Evolutionary conservation across 2,113 vertebrate genomes (phyloP), one percentile per base, ranked within the genome.

Genomic region (Zingel zingel): DNA sequence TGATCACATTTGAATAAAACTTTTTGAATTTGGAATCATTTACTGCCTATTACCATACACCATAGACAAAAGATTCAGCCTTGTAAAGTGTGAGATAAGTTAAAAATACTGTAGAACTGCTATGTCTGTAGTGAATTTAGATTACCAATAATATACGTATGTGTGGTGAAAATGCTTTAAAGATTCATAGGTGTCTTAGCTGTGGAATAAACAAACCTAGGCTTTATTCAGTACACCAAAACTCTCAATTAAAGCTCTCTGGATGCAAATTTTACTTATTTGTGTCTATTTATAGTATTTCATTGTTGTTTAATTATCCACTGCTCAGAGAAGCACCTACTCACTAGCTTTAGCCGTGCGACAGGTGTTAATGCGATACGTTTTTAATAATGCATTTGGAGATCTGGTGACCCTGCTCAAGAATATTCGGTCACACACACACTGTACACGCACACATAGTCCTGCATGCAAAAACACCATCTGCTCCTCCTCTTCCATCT

Each of bases 311-410:
- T 75, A 72, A 85, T 88, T 79, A 68, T 75, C 71, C 16, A 45
- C 50, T 66, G 61, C 8, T 21, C 53, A 63, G 27, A 77, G 57
- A 50, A 56, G 45, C 58, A n/a, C 51, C 59, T 33, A 15, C 54
- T 85, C 77, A 64, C 36, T 11, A 16, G 79, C 76, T 70, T 61
- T 15, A 59, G 63, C 57, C 4, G 15, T 74, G 62, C 13, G 74
- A 86, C 90, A 89, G 84, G 90, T 91, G 82, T 81, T 84, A 65
- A 68, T 67, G 86, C 19, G 19, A 74, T 83, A 84, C 13, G 3
- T 63, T 86, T 88, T 91, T 85, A 90, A 90, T 91, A 81, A 91
- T 88, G 83, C 63, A 92, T 89, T 70, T 30, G 13, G 45, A 62
- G 75, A 73, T 70, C 81, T 45, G 74, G 62, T 88, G 87, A 88